Evolutionary conservation across 2,113 vertebrate genomes (phyloP).

Genomic region (Eublepharis macularius): DNA sequence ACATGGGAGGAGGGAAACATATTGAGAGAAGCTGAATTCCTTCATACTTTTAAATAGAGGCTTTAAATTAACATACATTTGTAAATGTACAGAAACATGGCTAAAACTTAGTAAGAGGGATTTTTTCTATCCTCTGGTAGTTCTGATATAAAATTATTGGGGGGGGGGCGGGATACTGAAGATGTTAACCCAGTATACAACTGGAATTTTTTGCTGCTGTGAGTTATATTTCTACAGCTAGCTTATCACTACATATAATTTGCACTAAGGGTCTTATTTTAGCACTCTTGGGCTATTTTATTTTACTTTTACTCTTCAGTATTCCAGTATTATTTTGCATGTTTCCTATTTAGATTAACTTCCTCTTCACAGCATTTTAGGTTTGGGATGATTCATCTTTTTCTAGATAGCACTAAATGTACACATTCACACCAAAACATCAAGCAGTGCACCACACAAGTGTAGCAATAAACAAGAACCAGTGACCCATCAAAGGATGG

Average conservation of each 20-base stretch:
- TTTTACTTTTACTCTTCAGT: neutral
- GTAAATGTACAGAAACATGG: neutral
- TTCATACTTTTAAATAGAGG: neutral
- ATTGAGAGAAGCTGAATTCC: neutral
- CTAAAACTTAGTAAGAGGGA: neutral
- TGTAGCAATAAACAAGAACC: neutral
- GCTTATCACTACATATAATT: neutral
- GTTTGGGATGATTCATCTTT: neutral
- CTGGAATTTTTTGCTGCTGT: neutral
- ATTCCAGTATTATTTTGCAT: neutral
- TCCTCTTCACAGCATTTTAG: neutral
- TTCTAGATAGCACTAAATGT: neutral
- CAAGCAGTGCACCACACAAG: neutral
- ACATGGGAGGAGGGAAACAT: neutral
- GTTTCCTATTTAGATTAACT: neutral
- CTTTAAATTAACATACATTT: neutral
- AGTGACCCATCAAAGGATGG: neutral
- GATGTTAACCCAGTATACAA: neutral
- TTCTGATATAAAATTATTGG: constrained; percentile 16
- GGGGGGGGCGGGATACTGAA: too few relatives aligned
- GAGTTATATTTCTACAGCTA: neutral
- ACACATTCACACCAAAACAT: neutral
- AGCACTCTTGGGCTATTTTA: neutral
- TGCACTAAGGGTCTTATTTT: neutral
- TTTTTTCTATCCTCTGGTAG: neutral